Base-by-base conservation (phyloP, 2,797 vertebrate species). In the Steatocranus sp. region DNA sequence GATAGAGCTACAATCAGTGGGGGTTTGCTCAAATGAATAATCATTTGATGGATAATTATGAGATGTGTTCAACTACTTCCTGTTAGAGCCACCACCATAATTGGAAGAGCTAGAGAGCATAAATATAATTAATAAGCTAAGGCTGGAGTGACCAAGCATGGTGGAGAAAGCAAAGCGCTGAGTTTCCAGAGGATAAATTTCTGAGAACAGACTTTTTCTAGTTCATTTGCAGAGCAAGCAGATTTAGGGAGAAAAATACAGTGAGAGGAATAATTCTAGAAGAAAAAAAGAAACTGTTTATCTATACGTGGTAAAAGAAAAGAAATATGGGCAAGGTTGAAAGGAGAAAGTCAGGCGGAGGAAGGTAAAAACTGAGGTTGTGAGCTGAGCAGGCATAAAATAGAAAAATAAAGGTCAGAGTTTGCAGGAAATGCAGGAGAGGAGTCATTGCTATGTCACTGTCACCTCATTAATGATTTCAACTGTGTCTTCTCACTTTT, bases 1-100 rank as follows among this genome's bases (percentile, higher is more conserved):
- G 50, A 89, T 27, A 58, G 53, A 76, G 83, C 80, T 75, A 53
- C 83, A 86, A 90, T 91, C 92, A 92, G 87, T 49, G 46, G 86
- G 90, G 87, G 88, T 87, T 91, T 91, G 86, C 92, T 91, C 84
- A 92, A 91, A 93, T 93, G 87, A 92, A 93, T 92, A 89, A 93
- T 91, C 66, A 92, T 87, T 91, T 89, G 76, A 89, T 80, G 81
- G 85, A 92, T 92, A 90, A 94, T 93, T 92, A 92, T 83, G 70
- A 93, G 83, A 93, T 84, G 53, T 86, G 81, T 89, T 92, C 82
- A 82, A 77, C 87, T 87, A 86, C 82, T 91, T 92, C 84, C 84
- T 83, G 63, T 86, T 87, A 49, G 81, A 84, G 70, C 70, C 78
- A 77, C 20, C 63, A 66, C 56, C 76, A 79, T 92, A 90, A 94